Evolutionary conservation across 1,140 invertebrate genomes (phyloP), one percentile per base, ranked within the genome.

Genomic region (Agrypnia vestita): DNA sequence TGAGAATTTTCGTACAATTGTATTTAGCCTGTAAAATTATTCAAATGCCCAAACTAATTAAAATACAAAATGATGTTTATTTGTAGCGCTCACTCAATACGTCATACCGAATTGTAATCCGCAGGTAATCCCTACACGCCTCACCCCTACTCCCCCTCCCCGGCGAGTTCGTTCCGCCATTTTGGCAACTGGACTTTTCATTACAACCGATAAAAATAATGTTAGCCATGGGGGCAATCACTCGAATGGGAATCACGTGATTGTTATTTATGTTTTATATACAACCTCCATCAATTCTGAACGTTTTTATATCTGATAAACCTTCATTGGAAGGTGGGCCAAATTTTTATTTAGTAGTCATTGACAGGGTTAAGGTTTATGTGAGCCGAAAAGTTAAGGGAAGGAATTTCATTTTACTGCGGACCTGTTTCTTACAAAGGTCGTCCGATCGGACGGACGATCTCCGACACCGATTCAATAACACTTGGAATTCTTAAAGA

Each of bases 171-270:
- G 59, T 44, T 59, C 56, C 56, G 43, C 59, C 56, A 76, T 62
- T 76, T 76, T 76, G 74, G 74, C 59, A 47, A 76, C 43, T 51
- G 74, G 59, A 76, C 81, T 82, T 82, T 82, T 82, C 81, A 82
- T 82, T 80, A 80, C 81, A 56, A 56, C 43, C 78, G 76, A 82
- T 82, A 82, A 82, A 82, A 82, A 80, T 82, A 82, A 82, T 82
- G 73, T 80, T 78, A 67, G 47, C 76, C 81, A 62, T 49, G 78
- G 81, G 81, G 69, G 75, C 71, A 76, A 80, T 82, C 79, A 73
- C 53, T 51, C 53, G 75, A 71, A 78, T 59, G 53, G 78, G 25
- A 59, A 78, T 59, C 69, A 71, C 75, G 64, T 80, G 64, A 78
- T 64, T 82, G 81, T 82, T 82, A 82, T 82, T 82, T 82, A 82